Evolutionary conservation across 2,797 vertebrate genomes (phyloP).

Genomic region (Molossus molossus): DNA sequence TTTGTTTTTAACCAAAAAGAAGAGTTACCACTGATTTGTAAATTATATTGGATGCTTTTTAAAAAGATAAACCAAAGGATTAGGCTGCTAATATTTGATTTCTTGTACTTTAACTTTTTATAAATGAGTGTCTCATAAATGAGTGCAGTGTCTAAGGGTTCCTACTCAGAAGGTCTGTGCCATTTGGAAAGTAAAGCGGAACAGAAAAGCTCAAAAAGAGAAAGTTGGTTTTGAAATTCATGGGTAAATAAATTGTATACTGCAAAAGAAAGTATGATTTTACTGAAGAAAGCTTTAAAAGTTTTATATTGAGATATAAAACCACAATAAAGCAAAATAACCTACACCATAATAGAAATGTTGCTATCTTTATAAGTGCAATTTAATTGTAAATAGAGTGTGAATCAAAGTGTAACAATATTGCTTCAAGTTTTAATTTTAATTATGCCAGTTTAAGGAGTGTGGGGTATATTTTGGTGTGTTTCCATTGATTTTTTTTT

Average conservation of each 20-base stretch:
- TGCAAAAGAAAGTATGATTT: conserved; percentile 87
- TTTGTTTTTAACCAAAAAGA: conserved; percentile 84
- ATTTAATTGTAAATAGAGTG: conserved; percentile 87
- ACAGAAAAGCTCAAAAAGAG: conserved; percentile 82
- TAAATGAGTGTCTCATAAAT: conserved; percentile 73
- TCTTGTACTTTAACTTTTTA: conserved; percentile 86
- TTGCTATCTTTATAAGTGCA: conserved; percentile 86
- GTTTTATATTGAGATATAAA: conserved; percentile 88
- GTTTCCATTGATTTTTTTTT: conserved; percentile 55
- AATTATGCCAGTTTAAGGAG: conserved; percentile 77
- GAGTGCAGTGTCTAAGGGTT: conserved; percentile 80
- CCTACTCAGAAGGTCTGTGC: conserved; percentile 74
- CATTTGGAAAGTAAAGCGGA: conserved; percentile 85
- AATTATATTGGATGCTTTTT: conserved; percentile 82
- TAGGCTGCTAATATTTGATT: conserved; percentile 85
- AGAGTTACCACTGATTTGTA: conserved; percentile 74
- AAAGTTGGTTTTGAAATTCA: conserved; percentile 83
- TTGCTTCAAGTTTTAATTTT: conserved; percentile 74
- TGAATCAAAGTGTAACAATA: conserved; percentile 76
- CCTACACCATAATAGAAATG: conserved; percentile 77
- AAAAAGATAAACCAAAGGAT: conserved; percentile 87
- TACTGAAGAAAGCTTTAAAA: conserved; percentile 88
- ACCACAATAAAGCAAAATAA: conserved; percentile 86
- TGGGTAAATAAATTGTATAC: conserved; percentile 85
- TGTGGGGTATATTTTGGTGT: conserved; percentile 16